phyloP scores from a whole-genome alignment of 1,140 invertebrate genomes.

The Tetramorium simillimum region DNA sequence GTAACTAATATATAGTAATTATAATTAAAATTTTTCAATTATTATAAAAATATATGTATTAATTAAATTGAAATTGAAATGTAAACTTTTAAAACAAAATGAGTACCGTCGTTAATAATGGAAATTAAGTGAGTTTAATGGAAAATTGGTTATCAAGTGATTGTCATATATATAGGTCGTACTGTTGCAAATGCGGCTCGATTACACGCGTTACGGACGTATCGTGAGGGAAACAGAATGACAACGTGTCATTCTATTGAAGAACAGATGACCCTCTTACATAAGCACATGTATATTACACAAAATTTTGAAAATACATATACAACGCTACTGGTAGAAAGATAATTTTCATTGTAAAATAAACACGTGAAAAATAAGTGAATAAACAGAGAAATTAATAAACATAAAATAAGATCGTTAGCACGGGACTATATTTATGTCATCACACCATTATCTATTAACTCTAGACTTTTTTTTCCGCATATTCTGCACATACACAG shows the following conservation, averaged over 20 bases:
- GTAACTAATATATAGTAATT: background rate
- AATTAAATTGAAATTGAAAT: background rate
- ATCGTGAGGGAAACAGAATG: constrained; percentile 73
- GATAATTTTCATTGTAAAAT: background rate
- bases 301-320: background rate
- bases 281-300: background rate
- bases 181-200: constrained; percentile 42
- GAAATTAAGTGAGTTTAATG: background rate
- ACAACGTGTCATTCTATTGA: constrained; percentile 45
- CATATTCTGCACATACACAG: background rate
- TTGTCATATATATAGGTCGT: background rate
- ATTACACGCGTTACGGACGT: constrained; percentile 74
- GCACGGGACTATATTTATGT: constrained; percentile 1
- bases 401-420: constrained; percentile 21
- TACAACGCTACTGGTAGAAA: background rate
- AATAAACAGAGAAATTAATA: constrained; percentile 3
- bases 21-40: background rate
- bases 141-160: background rate
- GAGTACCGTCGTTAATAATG: background rate
- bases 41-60: background rate
- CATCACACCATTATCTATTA: background rate
- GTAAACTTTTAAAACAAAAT: background rate
- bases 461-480: background rate
- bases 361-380: background rate
- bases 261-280: background rate